Conservation (phyloP, 1,140 invertebrate species). For the Coelopa frigida region DNA sequence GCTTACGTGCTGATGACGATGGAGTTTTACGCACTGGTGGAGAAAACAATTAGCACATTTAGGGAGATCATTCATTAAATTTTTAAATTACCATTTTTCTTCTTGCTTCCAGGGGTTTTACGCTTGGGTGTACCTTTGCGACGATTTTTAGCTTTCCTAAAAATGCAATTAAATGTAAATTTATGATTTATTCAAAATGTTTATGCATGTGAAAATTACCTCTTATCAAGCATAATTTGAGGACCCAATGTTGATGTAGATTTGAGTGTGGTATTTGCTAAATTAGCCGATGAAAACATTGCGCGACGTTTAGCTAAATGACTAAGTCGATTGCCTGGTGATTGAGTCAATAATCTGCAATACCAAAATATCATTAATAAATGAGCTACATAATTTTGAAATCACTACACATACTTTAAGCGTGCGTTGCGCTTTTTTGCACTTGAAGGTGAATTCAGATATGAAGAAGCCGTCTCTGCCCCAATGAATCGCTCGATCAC, state of each 20-base stretch:
- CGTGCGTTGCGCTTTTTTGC: constrained; percentile 49
- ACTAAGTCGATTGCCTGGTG: constrained; percentile 56
- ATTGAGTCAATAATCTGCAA: constrained; percentile 48
- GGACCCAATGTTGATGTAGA: constrained; percentile 34
- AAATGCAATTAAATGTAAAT: background rate
- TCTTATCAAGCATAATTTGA: constrained; percentile 39
- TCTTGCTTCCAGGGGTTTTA: constrained; percentile 39
- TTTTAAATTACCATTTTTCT: constrained; percentile 24
- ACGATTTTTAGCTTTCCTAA: constrained; percentile 31
- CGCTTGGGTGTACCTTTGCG: constrained; percentile 39
- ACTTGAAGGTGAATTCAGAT: constrained; percentile 49
- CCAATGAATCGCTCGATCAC: constrained; percentile 55
- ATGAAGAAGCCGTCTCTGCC: constrained; percentile 55
- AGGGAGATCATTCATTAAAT: background rate
- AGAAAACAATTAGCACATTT: background rate
- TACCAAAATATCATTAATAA: background rate
- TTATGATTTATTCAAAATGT: background rate
- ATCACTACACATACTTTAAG: constrained; percentile 31
- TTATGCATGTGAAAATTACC: constrained; percentile 17
- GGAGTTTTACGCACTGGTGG: constrained; percentile 41
- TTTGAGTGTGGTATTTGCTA: constrained; percentile 35
- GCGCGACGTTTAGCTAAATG: constrained; percentile 55
- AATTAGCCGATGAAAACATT: constrained; percentile 53
- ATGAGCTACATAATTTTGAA: background rate
- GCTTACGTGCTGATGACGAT: constrained; percentile 45